Evolutionary conservation across 2,888 invertebrate genomes (phyloP).

Genomic region (Myathropa florea): DNA sequence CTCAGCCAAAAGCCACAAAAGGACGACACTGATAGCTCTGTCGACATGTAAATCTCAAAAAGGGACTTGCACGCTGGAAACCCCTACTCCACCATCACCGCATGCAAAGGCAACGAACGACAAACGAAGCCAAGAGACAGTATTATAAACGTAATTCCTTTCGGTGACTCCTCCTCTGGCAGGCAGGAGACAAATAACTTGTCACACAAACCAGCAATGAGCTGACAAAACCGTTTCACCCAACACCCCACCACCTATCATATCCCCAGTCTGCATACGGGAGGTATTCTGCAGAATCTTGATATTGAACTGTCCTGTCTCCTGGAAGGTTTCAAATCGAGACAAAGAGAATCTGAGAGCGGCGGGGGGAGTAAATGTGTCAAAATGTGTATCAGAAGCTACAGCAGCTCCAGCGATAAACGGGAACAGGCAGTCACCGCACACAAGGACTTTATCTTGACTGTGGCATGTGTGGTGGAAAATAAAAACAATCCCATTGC

Average conservation of each 20-base stretch:
- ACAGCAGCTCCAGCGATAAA: conserved; percentile 12
- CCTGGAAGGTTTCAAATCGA: conserved; percentile 4
- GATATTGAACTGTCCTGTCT: conserved; percentile 64
- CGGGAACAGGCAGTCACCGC: neutral
- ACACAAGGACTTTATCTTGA: conserved; percentile 49
- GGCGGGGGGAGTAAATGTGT: conserved; percentile 47
- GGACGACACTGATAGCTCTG: conserved; percentile 35
- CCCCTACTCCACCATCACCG: neutral
- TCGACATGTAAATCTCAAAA: conserved; percentile 36
- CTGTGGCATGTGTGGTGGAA: conserved; percentile 51
- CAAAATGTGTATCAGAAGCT: conserved; percentile 48
- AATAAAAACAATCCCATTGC: conserved; percentile 54
- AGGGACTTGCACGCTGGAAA: neutral
- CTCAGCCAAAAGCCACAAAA: conserved; percentile 37
- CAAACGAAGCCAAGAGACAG: neutral
- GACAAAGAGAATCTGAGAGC: neutral
- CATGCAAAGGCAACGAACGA: neutral
- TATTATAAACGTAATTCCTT: conserved; percentile 48
- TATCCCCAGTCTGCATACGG: conserved; percentile 9
- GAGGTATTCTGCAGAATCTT: conserved; percentile 34
- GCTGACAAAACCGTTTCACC: conserved; percentile 55
- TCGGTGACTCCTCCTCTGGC: conserved; percentile 12
- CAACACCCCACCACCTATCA: neutral
- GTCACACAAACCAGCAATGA: conserved; percentile 68
- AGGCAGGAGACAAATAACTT: conserved; percentile 62